Evolutionary conservation across 2,797 vertebrate genomes (phyloP), one percentile per base, ranked within the genome.

Genomic region (Chrosomus eos): DNA sequence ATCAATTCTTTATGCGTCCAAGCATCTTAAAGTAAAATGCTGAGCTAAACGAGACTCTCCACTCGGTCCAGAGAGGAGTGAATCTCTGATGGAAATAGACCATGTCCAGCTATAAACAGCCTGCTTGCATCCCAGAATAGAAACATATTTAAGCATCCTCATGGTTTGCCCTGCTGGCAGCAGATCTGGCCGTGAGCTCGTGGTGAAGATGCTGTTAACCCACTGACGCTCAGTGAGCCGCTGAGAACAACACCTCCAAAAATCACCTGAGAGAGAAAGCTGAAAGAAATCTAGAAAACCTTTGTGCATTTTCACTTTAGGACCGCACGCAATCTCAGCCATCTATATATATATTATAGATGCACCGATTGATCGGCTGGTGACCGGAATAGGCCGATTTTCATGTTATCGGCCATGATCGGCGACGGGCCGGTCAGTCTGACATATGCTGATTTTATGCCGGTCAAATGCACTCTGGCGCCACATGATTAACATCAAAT

Each of bases 121-220:
- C 60, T 43, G n/a, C 28, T 36, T 67, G 43, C 64, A 67, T 40
- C 60, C 62, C 33, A 68, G 43, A 83, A 83, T 83, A 83, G 82
- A 76, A 75, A 66, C 72, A n/a, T 75, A 53, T 81, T 60, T 53
- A 68, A 80, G 60, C 84, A 82, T 84, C 72, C 55, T 73, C 40
- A 85, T n/a, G 85, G 48, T 72, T 68, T 73, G 36, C 51, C 77
- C 75, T 28, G 80, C 62, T 73, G 53, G 75, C 85, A 87, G 85
- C 80, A 83, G 79, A 51, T 70, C 80, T 60, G 83, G 28, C 75
- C 58, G 21, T 19, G 64, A 77, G 83, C 58, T 72, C 18, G 28
- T 45, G 80, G 72, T 86, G 74, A 81, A 68, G 78, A 81, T 26
- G 48, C 51, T 58, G 36, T 62, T 23, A 31, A 51, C n/a, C 36